A percentile compares a stretch with the other conserved stretches of the same genome.
Conservation (phyloP, 2,797 vertebrate species). For the Bufotes viridis region DNA sequence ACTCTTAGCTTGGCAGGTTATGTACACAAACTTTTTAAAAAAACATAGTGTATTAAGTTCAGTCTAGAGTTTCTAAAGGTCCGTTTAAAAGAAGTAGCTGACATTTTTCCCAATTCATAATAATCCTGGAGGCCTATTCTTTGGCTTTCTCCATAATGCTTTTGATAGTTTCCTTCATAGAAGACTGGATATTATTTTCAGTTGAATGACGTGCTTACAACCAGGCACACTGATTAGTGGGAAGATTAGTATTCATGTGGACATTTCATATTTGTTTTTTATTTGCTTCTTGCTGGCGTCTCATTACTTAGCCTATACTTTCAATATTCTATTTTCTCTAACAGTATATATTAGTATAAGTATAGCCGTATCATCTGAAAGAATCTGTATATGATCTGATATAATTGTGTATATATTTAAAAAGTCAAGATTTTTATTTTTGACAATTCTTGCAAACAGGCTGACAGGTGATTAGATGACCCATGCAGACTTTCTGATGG, state of each 20-base stretch:
- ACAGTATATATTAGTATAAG: too few species aligned
- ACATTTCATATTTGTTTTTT: not conserved
- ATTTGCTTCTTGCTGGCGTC: too few species aligned
- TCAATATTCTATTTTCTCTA: too few species aligned
- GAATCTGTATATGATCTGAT: not conserved
- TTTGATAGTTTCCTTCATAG: not conserved
- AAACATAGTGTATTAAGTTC: slow-evolving; percentile 30
- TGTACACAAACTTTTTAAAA: slow-evolving; percentile 39
- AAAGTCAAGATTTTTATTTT: too few species aligned
- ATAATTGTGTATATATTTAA: not conserved
- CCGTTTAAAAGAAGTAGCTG: not conserved
- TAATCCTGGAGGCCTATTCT: slow-evolving; percentile 6
- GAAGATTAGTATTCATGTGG: not conserved
- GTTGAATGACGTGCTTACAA: slow-evolving; percentile 10
- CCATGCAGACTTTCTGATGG: too few species aligned
- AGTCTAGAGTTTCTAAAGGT: slow-evolving; percentile 12
- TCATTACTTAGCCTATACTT: too few species aligned
- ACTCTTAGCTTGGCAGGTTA: slow-evolving; percentile 63
- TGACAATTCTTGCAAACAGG: not conserved
- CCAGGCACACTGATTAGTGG: not conserved
- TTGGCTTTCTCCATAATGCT: not conserved
- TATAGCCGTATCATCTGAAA: not conserved
- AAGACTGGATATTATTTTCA: slow-evolving; percentile 7
- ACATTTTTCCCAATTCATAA: not conserved
- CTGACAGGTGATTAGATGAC: too few species aligned